Percentiles rank a stretch among this genome's conserved stretches.
Evolutionary conservation across 2,888 invertebrate genomes (phyloP).

Genomic region (Bibio marci): DNA sequence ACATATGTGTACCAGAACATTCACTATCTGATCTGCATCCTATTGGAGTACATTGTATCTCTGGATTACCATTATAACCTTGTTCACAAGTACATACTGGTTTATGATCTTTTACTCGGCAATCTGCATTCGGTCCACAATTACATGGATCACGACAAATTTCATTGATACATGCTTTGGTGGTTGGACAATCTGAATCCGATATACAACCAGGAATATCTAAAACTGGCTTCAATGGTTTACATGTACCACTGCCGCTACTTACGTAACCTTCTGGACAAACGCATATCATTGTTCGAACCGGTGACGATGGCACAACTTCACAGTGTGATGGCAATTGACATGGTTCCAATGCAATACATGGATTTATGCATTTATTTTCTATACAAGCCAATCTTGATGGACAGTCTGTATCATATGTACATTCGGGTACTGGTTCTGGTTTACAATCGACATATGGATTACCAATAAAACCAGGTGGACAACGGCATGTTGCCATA

Average conservation of each 20-base stretch:
- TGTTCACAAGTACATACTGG: slow-evolving; percentile 72
- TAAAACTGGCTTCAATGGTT: slow-evolving; percentile 45
- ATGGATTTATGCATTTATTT: slow-evolving; percentile 69
- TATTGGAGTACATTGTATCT: slow-evolving; percentile 58
- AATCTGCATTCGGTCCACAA: slow-evolving; percentile 71
- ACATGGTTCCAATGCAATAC: slow-evolving; percentile 60
- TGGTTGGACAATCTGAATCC: slow-evolving; percentile 60
- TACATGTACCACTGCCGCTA: slow-evolving; percentile 64
- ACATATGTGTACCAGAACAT: slow-evolving; percentile 68
- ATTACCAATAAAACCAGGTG: slow-evolving; percentile 55
- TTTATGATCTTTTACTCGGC: slow-evolving; percentile 68
- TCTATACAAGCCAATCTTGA: slow-evolving; percentile 63
- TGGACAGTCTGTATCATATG: slow-evolving; percentile 67
- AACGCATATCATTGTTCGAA: slow-evolving; percentile 76
- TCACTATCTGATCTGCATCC: slow-evolving; percentile 58
- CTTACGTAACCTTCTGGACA: slow-evolving; percentile 80
- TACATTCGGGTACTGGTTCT: slow-evolving; percentile 59
- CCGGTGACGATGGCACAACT: slow-evolving; percentile 64
- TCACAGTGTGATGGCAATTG: slow-evolving; percentile 61
- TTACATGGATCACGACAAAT: slow-evolving; percentile 72
- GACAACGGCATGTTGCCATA: slow-evolving; percentile 71
- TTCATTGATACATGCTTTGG: slow-evolving; percentile 63
- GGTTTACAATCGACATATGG: slow-evolving; percentile 65
- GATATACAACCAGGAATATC: slow-evolving; percentile 50
- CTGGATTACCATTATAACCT: slow-evolving; percentile 73